Evolutionary conservation across 1,140 invertebrate genomes (phyloP), one percentile per base, ranked within the genome.

Genomic region (Pteromalus puparum): DNA sequence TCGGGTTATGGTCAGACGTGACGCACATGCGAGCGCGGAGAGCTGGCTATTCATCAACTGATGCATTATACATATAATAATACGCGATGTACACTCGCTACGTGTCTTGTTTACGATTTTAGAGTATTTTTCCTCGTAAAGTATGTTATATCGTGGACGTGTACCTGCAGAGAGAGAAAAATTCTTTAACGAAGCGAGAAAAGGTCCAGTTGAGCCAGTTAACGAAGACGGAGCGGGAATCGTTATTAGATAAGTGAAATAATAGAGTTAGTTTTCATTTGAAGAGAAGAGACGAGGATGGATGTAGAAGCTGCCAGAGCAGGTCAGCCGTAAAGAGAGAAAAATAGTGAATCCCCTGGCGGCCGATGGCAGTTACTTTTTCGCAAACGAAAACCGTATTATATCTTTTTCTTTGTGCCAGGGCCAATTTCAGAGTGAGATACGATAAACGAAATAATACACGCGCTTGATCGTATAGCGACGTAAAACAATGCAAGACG

Each of bases 1-100:
- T 21, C 80, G 10, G 0, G 46, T 28, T 82, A n/a, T 65, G 30
- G 80, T 74, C 80, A 74, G 80, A 74, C 80, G 34, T 12, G 30
- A 5, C 18, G 53, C 53, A 18, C n/a, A 70, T 70, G 68, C 2
- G 28, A 18, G 15, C 21, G 42, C 3, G 42, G 42, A 3, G 46
- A 48, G 10, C 12, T 34, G 46, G 13, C 12, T 48, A 48, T 48
- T 48, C 15, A 42, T 42, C 38, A 42, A 42, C 0, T 7, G 38
- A 42, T 42, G 38, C 38, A 10, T 42, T 42, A 42, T 42, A 42
- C 38, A 42, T 42, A 42, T 42, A 34, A 42, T 42, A 42, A 42
- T 42, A 42, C 38, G 38, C 38, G 9, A 12, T 42, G 38, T 42
- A 42, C 10, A 9, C 38, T 42, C 10, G 38, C 38, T 42, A 42